Evolutionary conservation across 2,888 invertebrate species (phyloP).

Genomic region (Catocala nupta): DNA sequence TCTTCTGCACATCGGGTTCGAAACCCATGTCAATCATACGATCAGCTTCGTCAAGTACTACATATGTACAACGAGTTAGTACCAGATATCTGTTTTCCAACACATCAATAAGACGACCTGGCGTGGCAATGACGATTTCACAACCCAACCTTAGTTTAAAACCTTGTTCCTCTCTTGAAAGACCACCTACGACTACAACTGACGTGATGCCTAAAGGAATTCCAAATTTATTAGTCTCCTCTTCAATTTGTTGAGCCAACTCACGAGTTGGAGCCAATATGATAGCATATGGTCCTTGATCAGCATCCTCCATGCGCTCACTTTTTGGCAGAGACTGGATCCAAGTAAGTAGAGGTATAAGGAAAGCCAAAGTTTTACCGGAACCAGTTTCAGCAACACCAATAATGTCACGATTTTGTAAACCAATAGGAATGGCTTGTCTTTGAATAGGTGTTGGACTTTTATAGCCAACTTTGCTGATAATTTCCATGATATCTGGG

Average conservation of each 20-base stretch:
- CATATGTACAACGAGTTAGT: constrained; percentile 98
- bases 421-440: constrained; percentile 99
- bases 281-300: constrained; percentile 99
- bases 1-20: constrained; percentile 99
- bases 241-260: constrained; percentile 99
- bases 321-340: constrained; percentile 99
- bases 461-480: constrained; percentile 97
- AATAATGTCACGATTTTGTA: constrained; percentile 98
- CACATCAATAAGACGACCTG: constrained; percentile 99
- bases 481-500: constrained; percentile 96
- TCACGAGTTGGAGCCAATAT: constrained; percentile 99
- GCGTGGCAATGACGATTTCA: constrained; percentile 99
- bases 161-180: constrained; percentile 99
- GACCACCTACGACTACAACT: constrained; percentile 98
- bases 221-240: constrained; percentile 99
- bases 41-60: constrained; percentile 98
- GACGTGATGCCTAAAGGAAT: constrained; percentile 96
- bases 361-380: constrained; percentile 99
- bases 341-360: constrained; percentile 98
- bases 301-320: constrained; percentile 95
- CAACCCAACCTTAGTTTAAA: constrained; percentile 98
- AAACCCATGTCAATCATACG: constrained; percentile 99
- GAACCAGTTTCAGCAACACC: constrained; percentile 99
- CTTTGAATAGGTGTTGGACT: constrained; percentile 99
- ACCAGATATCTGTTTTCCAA: constrained; percentile 99